A percentile compares a stretch with the other conserved stretches of the same genome.
These are phyloP conservation scores for Calameuta filiformis DNA, from an alignment of 2,888 invertebrate species.

Conservation along the genomic window DNA sequence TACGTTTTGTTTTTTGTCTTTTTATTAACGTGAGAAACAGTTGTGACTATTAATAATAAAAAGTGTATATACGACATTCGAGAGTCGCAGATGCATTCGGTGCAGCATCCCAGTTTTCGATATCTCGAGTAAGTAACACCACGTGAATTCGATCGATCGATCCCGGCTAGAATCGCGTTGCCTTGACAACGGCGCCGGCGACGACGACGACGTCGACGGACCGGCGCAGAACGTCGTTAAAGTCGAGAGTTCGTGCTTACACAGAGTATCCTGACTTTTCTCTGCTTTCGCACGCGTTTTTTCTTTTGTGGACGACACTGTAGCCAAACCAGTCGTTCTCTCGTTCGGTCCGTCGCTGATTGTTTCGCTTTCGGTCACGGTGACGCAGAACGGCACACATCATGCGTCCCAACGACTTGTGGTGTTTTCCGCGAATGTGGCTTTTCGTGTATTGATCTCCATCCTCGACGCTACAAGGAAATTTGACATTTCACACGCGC, in stretches of 20 bases:
- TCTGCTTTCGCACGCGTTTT: constrained; percentile 36
- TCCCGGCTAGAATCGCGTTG: constrained; percentile 11
- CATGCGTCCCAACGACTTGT: background rate
- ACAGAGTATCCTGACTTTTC: constrained; percentile 42
- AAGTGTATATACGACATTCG: background rate
- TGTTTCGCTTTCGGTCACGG: background rate
- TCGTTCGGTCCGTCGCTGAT: background rate
- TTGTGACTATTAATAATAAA: background rate
- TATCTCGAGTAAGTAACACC: background rate
- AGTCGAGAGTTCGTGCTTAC: background rate
- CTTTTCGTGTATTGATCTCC: constrained; percentile 59
- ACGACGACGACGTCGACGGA: constrained; percentile 9
- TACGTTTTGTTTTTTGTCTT: background rate
- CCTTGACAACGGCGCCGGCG: constrained; percentile 19
- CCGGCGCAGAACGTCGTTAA: constrained; percentile 15
- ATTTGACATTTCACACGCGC: constrained; percentile 39
- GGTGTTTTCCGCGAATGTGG: constrained; percentile 39
- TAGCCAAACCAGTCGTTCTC: background rate
- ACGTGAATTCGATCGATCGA: constrained; percentile 16
- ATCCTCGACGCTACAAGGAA: constrained; percentile 32
- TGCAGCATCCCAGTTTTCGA: background rate
- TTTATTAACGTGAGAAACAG: background rate
- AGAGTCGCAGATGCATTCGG: background rate
- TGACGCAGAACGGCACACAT: background rate
- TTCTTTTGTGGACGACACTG: background rate